These are phyloP conservation scores for Amblyopsis rosae DNA, from an alignment of 2,113 vertebrate genomes.

Conservation along the genomic window DNA sequence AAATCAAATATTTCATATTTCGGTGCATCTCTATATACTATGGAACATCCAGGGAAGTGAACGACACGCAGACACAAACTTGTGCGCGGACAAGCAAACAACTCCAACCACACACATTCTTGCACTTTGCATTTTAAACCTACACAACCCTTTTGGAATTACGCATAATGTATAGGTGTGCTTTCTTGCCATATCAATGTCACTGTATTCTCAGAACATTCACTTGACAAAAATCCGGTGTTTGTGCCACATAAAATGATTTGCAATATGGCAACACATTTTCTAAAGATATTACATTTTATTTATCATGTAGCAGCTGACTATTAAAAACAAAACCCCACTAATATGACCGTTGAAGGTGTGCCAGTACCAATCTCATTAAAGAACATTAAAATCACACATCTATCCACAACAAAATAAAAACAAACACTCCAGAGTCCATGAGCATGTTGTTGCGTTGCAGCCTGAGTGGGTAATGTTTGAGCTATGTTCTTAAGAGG, in stretches of 20 bases:
- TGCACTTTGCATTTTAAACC: not conserved
- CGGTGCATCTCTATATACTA: not conserved
- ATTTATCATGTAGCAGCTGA: not conserved
- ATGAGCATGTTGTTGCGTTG: not conserved
- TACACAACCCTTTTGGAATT: not conserved
- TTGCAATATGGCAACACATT: not conserved
- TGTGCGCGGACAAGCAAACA: not conserved
- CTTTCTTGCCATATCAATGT: not conserved
- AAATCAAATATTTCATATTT: no score
- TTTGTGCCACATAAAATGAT: not conserved
- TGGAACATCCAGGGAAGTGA: not conserved
- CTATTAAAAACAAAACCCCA: constrained; percentile 7
- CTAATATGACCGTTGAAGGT: not conserved
- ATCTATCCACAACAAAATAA: not conserved
- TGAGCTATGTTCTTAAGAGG: not conserved
- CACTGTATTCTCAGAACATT: constrained; percentile 11
- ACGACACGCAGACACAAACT: constrained; percentile 1
- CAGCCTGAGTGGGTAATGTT: constrained; percentile 10
- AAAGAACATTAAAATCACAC: not conserved
- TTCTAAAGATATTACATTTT: not conserved
- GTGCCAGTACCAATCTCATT: not conserved
- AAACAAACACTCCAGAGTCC: not conserved
- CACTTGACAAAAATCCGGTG: not conserved
- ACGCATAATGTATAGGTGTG: not conserved
- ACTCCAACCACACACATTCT: not conserved